Percentiles rank a stretch among this genome's conserved stretches.
Conservation (phyloP, 30 jellyfish, hydroid and myxozoan genomes). For the Turritopsis rubra region DNA sequence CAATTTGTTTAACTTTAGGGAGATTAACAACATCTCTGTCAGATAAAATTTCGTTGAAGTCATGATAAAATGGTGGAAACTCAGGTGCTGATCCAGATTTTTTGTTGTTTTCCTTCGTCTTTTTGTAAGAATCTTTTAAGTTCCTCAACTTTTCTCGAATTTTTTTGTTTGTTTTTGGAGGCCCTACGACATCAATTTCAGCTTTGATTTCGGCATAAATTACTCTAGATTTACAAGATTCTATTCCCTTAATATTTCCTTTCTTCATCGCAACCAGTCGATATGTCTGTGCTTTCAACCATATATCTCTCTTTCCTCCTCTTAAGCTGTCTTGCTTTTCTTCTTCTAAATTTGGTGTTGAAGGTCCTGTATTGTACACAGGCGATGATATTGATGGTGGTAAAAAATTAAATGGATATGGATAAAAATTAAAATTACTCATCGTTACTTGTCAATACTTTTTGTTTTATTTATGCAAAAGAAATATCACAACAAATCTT, state of each 20-base stretch:
- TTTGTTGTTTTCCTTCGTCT: constrained; percentile 42
- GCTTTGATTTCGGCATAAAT: constrained; percentile 20
- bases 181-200: constrained; percentile 26
- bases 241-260: constrained; percentile 23
- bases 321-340: too few relatives aligned
- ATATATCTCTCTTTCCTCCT: constrained; percentile 17
- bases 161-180: background rate
- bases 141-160: constrained; percentile 8
- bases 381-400: too few relatives aligned
- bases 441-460: too few relatives aligned
- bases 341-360: too few relatives aligned
- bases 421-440: too few relatives aligned
- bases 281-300: constrained; percentile 29
- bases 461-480: too few relatives aligned
- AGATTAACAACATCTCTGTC: background rate
- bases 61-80: constrained; percentile 17
- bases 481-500: too few relatives aligned
- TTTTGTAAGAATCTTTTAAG: constrained; percentile 32
- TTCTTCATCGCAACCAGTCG: constrained; percentile 24
- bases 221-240: constrained; percentile 17
- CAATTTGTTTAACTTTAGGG: background rate
- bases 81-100: constrained; percentile 36
- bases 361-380: too few relatives aligned
- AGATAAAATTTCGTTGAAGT: constrained; percentile 21
- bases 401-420: too few relatives aligned